phyloP scores from a whole-genome alignment of 2,888 invertebrate species.

The Calameuta filiformis region DNA sequence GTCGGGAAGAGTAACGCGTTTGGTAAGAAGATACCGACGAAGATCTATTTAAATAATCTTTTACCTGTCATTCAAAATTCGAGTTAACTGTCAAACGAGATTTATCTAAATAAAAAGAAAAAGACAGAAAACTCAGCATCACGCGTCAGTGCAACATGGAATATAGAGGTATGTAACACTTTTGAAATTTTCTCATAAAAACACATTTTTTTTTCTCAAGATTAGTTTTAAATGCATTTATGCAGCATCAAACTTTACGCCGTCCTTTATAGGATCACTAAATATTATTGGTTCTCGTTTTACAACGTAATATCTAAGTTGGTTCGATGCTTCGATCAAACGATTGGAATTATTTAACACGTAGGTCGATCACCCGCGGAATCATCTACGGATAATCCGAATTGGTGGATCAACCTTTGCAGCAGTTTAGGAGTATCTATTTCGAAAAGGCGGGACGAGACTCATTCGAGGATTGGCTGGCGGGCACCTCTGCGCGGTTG shows the following conservation, averaged over 20 bases:
- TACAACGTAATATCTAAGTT: background rate
- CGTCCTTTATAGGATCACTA: background rate
- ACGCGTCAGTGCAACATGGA: background rate
- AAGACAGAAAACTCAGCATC: background rate
- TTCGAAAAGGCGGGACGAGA: conserved; percentile 50
- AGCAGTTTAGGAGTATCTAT: conserved; percentile 57
- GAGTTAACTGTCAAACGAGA: background rate
- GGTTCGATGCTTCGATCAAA: background rate
- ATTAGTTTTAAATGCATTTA: background rate
- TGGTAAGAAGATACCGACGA: background rate
- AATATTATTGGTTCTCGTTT: background rate
- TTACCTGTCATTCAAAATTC: background rate
- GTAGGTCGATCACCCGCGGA: background rate
- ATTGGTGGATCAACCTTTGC: conserved; percentile 45
- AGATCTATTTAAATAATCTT: background rate
- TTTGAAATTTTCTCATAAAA: background rate
- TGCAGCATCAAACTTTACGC: background rate
- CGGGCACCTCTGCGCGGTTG: conserved; percentile 49
- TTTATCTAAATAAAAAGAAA: background rate
- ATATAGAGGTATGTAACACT: background rate
- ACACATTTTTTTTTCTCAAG: background rate
- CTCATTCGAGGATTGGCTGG: conserved; percentile 55
- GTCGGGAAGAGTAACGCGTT: background rate
- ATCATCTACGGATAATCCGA: conserved; percentile 2
- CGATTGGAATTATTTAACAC: background rate